Evolutionary conservation across 2,797 vertebrate genomes (phyloP), one percentile per base, ranked within the genome.

Genomic region (Sandelia bainsii): DNA sequence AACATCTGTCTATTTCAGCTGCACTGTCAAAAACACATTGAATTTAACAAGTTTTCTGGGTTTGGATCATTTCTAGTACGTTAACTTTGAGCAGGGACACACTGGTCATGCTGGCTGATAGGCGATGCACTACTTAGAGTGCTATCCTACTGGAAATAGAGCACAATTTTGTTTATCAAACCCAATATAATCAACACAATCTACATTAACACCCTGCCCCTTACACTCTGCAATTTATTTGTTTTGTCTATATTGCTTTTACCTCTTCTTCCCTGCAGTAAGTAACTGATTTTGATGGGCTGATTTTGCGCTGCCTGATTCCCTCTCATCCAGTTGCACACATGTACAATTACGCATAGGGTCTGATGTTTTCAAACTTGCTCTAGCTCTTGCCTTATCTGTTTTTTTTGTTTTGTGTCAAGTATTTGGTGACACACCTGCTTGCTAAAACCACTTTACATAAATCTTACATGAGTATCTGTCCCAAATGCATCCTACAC

Each of bases 391-490:
- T 44, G 61, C 56, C 40, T 44, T 48, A 66, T 66, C 32, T 48
- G 14, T 51, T 75, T 66, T 40, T 22, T 80, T 42, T 25, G 66
- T 85, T 50, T 25, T 6, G 44, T 37, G 39, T 46, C 45, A 68
- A 77, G 56, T 37, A 29, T 80, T 77, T 80, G 59, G 77, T 58
- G 67, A 84, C 69, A 84, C 67, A 78, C 76, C 81, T 79, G 69
- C 58, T 72, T 19, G 27, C 45, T 50, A 65, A 73, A 85, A 69
- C 54, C 80, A 68, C 63, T 81, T 87, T 44, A 58, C 17, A 51
- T 85, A 83, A 81, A 87, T 88, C 72, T 85, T 80, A 77, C 81
- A 85, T 71, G 75, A 87, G 66, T 74, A 64, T 83, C 77, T 62
- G 72, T 87, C 81, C 76, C 71, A 82, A 80, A 86, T 76, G 82